Percentiles rank a stretch among this genome's conserved stretches.
Conservation (phyloP, 2,797 vertebrate genomes). For the Xenopus petersii region DNA sequence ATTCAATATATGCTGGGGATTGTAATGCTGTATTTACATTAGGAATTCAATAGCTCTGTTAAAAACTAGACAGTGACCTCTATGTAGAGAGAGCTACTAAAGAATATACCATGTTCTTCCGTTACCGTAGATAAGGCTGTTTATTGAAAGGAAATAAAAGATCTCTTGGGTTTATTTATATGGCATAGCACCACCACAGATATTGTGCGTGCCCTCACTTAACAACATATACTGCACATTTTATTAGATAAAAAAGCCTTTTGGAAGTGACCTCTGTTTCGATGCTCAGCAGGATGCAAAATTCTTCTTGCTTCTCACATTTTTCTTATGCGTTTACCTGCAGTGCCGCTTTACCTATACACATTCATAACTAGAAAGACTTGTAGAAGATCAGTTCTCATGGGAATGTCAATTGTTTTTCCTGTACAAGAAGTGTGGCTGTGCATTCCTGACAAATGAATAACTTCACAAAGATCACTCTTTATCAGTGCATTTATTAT, state of each 20-base stretch:
- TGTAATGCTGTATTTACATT: too few relatives aligned
- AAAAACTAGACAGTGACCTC: background rate
- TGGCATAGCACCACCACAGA: background rate
- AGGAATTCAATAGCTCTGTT: too few relatives aligned
- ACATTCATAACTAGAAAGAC: slow-evolving; percentile 53
- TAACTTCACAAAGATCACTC: slow-evolving; percentile 71
- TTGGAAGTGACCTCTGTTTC: slow-evolving; percentile 29
- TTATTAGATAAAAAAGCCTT: slow-evolving; percentile 54
- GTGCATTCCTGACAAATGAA: slow-evolving; percentile 75
- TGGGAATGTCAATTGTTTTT: slow-evolving; percentile 63
- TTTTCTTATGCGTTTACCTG: slow-evolving; percentile 59
- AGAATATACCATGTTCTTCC: background rate
- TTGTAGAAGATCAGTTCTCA: slow-evolving; percentile 57
- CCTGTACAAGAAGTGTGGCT: slow-evolving; percentile 60
- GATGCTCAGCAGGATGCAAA: slow-evolving; percentile 24
- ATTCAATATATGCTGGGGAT: too few relatives aligned
- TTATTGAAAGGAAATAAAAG: slow-evolving; percentile 5
- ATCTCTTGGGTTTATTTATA: slow-evolving; percentile 17
- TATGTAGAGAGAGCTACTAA: background rate
- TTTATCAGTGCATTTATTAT: slow-evolving; percentile 67
- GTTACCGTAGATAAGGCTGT: background rate
- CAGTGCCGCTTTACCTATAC: slow-evolving; percentile 54
- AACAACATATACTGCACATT: slow-evolving; percentile 53
- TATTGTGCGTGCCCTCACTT: slow-evolving; percentile 14
- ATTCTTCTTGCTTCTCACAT: slow-evolving; percentile 37